Base-by-base conservation (phyloP, 2,888 invertebrate genomes). In the Scaptomyza flava region DNA sequence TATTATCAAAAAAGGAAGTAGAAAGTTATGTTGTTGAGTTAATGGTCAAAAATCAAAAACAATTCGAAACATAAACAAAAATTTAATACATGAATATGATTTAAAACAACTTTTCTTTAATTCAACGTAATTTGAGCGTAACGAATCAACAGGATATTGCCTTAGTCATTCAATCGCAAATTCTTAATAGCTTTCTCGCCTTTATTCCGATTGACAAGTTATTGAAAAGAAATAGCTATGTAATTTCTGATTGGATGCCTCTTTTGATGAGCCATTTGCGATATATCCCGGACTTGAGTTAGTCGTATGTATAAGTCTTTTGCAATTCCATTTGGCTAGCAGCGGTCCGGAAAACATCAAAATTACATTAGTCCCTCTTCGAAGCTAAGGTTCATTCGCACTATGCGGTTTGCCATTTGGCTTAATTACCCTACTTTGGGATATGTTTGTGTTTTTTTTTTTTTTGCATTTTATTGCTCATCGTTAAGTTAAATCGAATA, bases 401-500 rank as follows among this genome's bases (percentile, higher is more conserved):
- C 14, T 41, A 4, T 68, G 47, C 41, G 74, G 57, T n/a, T 47
- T 47, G 34, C 20, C 34, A 50, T 50, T 59, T 42, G 53, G 41
- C 75, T 75, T 75, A 75, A 75, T 75, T 75, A 75, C 68, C 31
- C 36, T 50, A 63, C 66, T 75, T 71, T 59, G 27, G 41, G 6
- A 6, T 2, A 2, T 14, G 36, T n/a, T 20, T 46, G 45, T 36
- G 1, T 3, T 17, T 48, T 33, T 34, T 34, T 5, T 34, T 34
- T 12, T 12, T 30, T 0, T 6, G 30, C 56, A 30, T 45, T 54
- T 64, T 71, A 63, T 65, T 50, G 54, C 62, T 53, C 41, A 59
- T 77, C 77, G 77, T 72, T 66, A 78, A 77, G 66, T 82, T 76
- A 76, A 82, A 77, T 77, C 60, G 77, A 70, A 85, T 80, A 85